These are phyloP conservation scores for Characodon lateralis DNA, from an alignment of 2,797 vertebrate genomes.

Conservation along the genomic window DNA sequence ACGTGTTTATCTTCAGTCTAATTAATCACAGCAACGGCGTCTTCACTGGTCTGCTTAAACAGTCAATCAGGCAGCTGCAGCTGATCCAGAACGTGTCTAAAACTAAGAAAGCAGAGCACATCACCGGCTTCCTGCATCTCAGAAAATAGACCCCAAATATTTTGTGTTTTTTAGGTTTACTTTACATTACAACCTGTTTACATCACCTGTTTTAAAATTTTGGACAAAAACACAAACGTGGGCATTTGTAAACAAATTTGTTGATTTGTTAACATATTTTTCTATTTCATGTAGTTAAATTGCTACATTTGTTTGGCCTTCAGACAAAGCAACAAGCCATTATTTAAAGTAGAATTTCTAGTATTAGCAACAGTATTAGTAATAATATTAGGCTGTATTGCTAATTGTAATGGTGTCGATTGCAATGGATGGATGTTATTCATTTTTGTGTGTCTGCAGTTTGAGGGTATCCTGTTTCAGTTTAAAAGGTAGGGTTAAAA, in stretches of 20 bases:
- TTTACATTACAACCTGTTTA: not conserved
- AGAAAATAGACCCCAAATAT: no score
- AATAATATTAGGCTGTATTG: not conserved
- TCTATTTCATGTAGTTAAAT: not conserved
- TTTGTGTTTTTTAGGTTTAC: not conserved
- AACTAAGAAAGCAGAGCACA: no score
- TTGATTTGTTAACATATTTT: no score
- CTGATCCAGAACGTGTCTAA: no score
- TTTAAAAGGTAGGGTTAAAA: slow-evolving; percentile 10
- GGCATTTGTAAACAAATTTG: not conserved
- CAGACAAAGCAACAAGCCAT: not conserved
- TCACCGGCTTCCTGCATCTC: no score
- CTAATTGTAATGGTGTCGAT: not conserved
- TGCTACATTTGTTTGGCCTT: not conserved
- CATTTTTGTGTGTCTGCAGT: slow-evolving; percentile 9
- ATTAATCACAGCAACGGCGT: no score
- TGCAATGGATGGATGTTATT: not conserved
- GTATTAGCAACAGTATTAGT: no score
- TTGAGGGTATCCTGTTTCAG: slow-evolving; percentile 5
- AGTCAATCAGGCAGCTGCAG: no score
- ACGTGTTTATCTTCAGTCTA: no score
- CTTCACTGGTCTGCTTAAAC: no score
- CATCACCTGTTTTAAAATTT: not conserved
- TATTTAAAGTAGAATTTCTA: not conserved
- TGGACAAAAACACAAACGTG: not conserved